A percentile compares a stretch with the other conserved stretches of the same genome.
Evolutionary conservation across 2,797 vertebrate genomes (phyloP).

Genomic region (Gambusia yucatana): DNA sequence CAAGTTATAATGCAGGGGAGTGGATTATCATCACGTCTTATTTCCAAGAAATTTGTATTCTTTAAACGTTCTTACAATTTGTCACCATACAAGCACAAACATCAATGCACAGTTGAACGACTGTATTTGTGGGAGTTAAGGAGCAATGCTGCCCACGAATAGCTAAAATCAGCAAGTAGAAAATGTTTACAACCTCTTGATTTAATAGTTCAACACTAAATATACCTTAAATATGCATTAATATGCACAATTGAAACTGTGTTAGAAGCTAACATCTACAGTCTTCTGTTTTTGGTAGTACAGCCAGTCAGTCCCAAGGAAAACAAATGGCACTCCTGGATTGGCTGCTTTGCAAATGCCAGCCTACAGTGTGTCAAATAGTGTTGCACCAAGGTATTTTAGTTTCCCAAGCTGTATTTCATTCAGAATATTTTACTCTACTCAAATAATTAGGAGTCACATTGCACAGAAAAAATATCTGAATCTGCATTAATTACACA

Average conservation of each 20-base stretch:
- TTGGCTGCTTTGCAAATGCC: not conserved
- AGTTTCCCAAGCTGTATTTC: not conserved
- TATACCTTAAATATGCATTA: not conserved
- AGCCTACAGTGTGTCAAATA: not conserved
- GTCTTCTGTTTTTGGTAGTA: not conserved
- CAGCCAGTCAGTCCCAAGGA: not conserved
- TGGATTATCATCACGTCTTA: slow-evolving; percentile 49
- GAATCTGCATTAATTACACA: not conserved
- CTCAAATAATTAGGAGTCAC: no score
- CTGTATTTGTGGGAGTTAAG: not conserved
- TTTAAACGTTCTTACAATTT: not conserved
- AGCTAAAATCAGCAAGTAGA: not conserved
- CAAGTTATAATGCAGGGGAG: slow-evolving; percentile 55
- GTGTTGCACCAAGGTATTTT: not conserved
- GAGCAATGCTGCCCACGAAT: not conserved
- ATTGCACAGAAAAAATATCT: not conserved
- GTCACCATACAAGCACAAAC: not conserved
- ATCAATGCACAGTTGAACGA: not conserved
- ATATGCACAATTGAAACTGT: not conserved
- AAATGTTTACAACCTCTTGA: not conserved
- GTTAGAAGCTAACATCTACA: not conserved
- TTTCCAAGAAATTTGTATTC: not conserved
- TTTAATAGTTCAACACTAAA: not conserved
- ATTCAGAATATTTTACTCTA: not conserved
- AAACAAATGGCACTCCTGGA: not conserved